Base-by-base conservation (phyloP, 1,140 invertebrate species). In the Polypedilum vanderplanki region DNA sequence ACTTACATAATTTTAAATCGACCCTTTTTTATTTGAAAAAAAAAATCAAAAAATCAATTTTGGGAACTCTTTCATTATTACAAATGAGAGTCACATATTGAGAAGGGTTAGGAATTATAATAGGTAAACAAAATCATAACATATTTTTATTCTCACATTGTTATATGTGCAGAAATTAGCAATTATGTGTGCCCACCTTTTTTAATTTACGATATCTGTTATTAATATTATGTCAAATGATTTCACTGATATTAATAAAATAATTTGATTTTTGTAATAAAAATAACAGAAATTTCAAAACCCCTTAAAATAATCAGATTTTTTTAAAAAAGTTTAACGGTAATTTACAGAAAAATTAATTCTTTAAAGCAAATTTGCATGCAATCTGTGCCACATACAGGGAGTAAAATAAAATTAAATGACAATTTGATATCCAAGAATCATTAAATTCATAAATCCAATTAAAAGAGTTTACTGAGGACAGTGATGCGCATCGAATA, bases 161-260 rank as follows among this genome's bases (percentile, higher is more conserved):
- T 70, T 70, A 70, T 70, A 18, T 10, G n/a, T 70, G 65, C 65
- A 57, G n/a, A 57, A n/a, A 57, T 57, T 15, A 33, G 46, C 46
- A 57, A 57, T 57, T 57, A 57, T 57, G 12, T 20, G 17, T 70
- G 65, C 65, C 65, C 65, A 70, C 65, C 65, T 70, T 22, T 70
- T 70, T 22, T 70, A 70, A 70, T 70, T 70, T 70, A 70, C 65
- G 65, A 70, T 70, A 70, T 70, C 65, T 33, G 65, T 70, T 70
- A 20, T 70, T 57, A 33, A 33, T 33, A 33, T 33, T 33, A 5
- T 33, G 24, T 33, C 24, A 33, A 5, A 33, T 33, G 24, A 33
- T 33, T 33, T 33, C 5, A 33, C 5, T 33, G 24, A 33, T 33
- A n/a, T 33, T 33, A 33, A 33, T 33, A 33, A 33, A 33, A 33